Percentiles rank a stretch among this genome's conserved stretches.
These are phyloP conservation scores for Bedellia somnulentella DNA, from an alignment of 2,888 invertebrate species.

Conservation along the genomic window DNA sequence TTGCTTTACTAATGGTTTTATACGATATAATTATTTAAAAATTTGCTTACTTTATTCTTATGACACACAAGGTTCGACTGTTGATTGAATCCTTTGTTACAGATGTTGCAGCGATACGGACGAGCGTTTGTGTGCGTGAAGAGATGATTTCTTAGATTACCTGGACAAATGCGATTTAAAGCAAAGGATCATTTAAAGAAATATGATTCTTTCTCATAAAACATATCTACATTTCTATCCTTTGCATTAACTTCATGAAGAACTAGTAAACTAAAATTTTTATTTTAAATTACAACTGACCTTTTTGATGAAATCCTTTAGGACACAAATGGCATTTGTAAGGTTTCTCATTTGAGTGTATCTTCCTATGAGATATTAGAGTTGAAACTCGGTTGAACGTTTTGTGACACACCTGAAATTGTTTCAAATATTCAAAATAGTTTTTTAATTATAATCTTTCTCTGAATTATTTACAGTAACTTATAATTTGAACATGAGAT, in stretches of 20 bases:
- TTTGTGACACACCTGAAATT: constrained; percentile 66
- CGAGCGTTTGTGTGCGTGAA: constrained; percentile 79
- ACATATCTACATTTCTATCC: too few species aligned
- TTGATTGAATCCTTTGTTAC: constrained; percentile 77
- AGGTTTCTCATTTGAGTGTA: constrained; percentile 73
- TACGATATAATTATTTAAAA: too few species aligned
- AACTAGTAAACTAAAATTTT: constrained; percentile 1
- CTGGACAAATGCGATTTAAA: constrained; percentile 27
- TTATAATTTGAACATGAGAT: too few species aligned
- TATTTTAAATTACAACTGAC: constrained; percentile 24
- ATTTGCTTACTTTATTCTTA: constrained; percentile 65
- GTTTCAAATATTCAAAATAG: too few species aligned
- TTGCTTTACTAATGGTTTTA: too few species aligned
- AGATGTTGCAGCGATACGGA: constrained; percentile 75
- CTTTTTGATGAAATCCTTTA: constrained; percentile 82
- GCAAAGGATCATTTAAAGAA: too few species aligned
- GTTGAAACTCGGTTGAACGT: constrained; percentile 79
- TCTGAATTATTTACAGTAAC: too few species aligned
- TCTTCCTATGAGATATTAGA: constrained; percentile 78
- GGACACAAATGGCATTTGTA: constrained; percentile 74
- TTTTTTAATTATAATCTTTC: too few species aligned
- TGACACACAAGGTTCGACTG: constrained; percentile 81
- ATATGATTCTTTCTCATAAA: too few species aligned
- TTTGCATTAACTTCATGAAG: too few species aligned
- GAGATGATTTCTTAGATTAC: constrained; percentile 74